Evolutionary conservation across 2,797 vertebrate genomes (phyloP).

Genomic region (Triplophysa yarkandensis): DNA sequence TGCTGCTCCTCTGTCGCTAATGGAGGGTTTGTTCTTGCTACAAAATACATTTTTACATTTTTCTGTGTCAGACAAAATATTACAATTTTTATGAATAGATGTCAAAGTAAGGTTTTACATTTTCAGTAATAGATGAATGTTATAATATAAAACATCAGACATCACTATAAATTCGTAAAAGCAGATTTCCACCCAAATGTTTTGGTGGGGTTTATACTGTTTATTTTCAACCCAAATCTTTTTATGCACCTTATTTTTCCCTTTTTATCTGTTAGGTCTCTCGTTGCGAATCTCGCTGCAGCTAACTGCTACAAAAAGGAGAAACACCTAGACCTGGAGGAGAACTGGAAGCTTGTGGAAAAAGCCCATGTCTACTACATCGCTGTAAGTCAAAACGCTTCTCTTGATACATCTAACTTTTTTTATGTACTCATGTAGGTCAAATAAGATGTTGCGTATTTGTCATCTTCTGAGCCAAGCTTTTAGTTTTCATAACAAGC

Average conservation of each 20-base stretch:
- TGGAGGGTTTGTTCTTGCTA: neutral
- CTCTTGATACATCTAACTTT: slow-evolving; percentile 6
- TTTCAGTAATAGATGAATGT: neutral
- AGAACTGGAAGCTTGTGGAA: slow-evolving; percentile 96
- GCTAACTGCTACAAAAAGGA: slow-evolving; percentile 98
- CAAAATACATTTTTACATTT: neutral
- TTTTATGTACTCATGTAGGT: neutral
- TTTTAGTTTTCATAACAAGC: neutral
- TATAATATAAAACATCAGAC: neutral
- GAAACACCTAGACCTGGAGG: slow-evolving; percentile 93
- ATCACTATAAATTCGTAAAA: neutral
- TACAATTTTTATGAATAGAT: neutral
- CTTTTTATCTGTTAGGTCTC: slow-evolving; percentile 80
- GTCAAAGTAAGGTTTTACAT: neutral
- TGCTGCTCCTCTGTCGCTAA: neutral
- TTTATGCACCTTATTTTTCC: slow-evolving; percentile 5
- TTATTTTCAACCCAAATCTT: neutral
- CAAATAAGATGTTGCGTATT: slow-evolving; percentile 12
- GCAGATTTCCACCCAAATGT: neutral
- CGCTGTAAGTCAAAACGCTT: slow-evolving; percentile 84
- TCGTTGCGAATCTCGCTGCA: slow-evolving; percentile 94
- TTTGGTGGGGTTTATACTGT: neutral
- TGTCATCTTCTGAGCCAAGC: neutral
- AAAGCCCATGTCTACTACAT: slow-evolving; percentile 96
- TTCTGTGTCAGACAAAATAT: neutral